Evolutionary conservation across 2,888 invertebrate genomes (phyloP), one percentile per base, ranked within the genome.

Genomic region (Tridacna gigas): DNA sequence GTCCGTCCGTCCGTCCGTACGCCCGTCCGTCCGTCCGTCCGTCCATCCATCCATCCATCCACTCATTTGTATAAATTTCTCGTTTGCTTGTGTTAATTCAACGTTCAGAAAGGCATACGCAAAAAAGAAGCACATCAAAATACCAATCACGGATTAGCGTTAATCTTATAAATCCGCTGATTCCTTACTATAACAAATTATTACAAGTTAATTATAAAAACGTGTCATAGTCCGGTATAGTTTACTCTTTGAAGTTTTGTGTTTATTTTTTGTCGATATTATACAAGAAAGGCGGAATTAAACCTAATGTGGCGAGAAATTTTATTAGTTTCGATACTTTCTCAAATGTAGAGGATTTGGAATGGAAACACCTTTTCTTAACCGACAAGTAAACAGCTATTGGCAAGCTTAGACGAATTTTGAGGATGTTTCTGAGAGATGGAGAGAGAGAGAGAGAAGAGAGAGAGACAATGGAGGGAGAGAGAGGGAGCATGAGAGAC

Each of bases 131-230:
- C 2, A 37, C 37, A 37, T 37, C 12, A 37, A 67, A 37, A 67
- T 28, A 0, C 37, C 3, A 67, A 67, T 37, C 28, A 67, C 1
- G 15, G 5, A 37, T 26, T 67, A 67, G 18, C 7, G 37, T 5
- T 69, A 69, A 69, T 45, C 69, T 28, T 13, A 45, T 48, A 3
- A 67, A 20, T 47, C 69, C 69, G n/a, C 37, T 48, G 56, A 77
- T 77, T 67, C 77, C 26, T 67, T 45, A 37, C 47, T 22, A 69
- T 47, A 69, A 69, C 69, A 69, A 47, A 69, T 69, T 28, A 69
- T 48, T 47, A 48, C 26, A 22, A 48, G 20, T 69, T 47, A n/a
- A 69, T 69, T 69, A 48, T 69, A 20, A 69, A 22, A 37, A 47
- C 15, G 69, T 69, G 69, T 69, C 25, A 69, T 69, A 69, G 37